These are phyloP conservation scores for Diuraphis noxia DNA, from an alignment of 1,140 invertebrate species.

Conservation along the genomic window DNA sequence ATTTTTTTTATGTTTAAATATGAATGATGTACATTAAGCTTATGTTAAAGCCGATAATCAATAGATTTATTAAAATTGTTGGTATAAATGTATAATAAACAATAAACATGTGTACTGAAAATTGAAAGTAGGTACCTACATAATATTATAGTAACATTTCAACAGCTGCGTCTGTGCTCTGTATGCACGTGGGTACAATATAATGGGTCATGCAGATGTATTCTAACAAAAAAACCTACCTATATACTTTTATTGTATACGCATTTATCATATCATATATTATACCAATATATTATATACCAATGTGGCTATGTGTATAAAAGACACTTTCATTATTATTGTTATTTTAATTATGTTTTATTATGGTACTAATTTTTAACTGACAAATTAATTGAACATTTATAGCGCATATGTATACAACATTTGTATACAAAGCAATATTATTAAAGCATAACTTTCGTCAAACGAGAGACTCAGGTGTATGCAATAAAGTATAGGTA, in stretches of 20 bases:
- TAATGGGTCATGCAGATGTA: conserved; percentile 46
- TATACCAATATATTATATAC: not conserved
- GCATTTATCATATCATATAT: not conserved
- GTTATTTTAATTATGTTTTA: conserved; percentile 44
- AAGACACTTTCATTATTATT: conserved; percentile 33
- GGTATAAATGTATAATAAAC: too few relatives aligned
- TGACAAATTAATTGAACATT: conserved; percentile 49
- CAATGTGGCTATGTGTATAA: not conserved
- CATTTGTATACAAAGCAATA: conserved; percentile 30
- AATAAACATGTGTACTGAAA: not conserved
- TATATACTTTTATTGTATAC: not conserved
- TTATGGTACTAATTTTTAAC: conserved; percentile 47
- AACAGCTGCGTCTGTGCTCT: conserved; percentile 20
- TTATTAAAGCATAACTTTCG: conserved; percentile 11
- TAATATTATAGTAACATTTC: conserved; percentile 24
- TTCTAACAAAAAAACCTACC: conserved; percentile 2
- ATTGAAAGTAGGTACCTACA: not conserved
- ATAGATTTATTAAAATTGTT: conserved; percentile 20
- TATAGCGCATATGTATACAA: conserved; percentile 1
- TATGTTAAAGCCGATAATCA: not conserved
- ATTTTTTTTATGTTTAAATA: not conserved
- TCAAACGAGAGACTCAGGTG: not conserved
- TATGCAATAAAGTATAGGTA: not conserved
- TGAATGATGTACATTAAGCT: not conserved
- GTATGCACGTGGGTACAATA: not conserved